Evolutionary conservation across 2,888 invertebrate species (phyloP), one percentile per base, ranked within the genome.

Genomic region (Pasiphila rectangulata): DNA sequence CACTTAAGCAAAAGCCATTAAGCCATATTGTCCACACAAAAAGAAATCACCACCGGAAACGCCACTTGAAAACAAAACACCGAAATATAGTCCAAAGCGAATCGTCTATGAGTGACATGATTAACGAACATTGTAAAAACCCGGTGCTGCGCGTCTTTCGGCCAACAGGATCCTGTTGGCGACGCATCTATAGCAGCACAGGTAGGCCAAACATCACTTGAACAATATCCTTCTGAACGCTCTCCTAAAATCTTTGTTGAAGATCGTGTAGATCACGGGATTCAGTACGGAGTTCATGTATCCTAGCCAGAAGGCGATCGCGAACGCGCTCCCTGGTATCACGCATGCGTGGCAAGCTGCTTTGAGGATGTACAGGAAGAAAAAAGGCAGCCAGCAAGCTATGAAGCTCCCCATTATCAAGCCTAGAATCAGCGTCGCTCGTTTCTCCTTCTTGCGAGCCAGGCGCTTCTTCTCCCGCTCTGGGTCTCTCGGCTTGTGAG

Each of bases 331-430:
- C 7, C 91, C 91, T 0, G 96, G 96, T 68, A 97, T 95, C 35
- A 92, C 89, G 78, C 95, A 94, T 37, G 80, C 78, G 42, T 92
- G 90, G 70, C 95, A 95, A 46, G 95, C 91, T 4, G 97, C 95
- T 72, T 94, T 94, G 43, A 97, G 83, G 67, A 97, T 96, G 78
- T 97, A 97, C 56, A 97, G 91, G 76, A 96, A 94, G 92, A 99
- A 99, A 85, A 99, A 99, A 0, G 99, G 99, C 72, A 99, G 90
- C 99, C 99, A 98, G 75, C 98, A 98, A 47, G 98, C 94, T 65
- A 99, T 98, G 79, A 99, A 99, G 63, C 98, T 97, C 54, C 98
- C 98, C 96, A 99, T 98, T 61, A 99, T 98, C 51, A 99, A 92
- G 24, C 99, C 99, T 57, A 99, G 89, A 58, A 99, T 98, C 15